These are phyloP conservation scores for Meteorus colon DNA, from an alignment of 2,888 invertebrate species.

Conservation along the genomic window DNA sequence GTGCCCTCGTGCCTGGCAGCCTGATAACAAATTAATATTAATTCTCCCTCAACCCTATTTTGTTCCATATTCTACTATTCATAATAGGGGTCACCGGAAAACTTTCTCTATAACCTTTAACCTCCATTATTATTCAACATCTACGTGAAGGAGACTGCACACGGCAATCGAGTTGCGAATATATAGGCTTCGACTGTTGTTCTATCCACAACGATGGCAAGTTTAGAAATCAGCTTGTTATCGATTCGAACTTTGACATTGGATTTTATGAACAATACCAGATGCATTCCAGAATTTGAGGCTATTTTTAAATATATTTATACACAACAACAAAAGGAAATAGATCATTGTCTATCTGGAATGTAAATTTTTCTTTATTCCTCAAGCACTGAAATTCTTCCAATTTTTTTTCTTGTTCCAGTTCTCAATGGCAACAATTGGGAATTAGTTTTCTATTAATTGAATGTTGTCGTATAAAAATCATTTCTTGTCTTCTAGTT, in stretches of 20 bases:
- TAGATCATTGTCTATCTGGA: too few relatives aligned
- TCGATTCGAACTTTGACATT: constrained; percentile 59
- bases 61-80: constrained; percentile 10
- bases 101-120: constrained; percentile 2
- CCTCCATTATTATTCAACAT: background rate
- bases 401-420: too few relatives aligned
- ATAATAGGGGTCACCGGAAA: background rate
- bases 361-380: too few relatives aligned
- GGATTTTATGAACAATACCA: constrained; percentile 42
- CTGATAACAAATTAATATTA: background rate
- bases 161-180: too few relatives aligned
- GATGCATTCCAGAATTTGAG: constrained; percentile 44
- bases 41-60: background rate
- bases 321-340: too few relatives aligned
- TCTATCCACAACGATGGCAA: constrained; percentile 40
- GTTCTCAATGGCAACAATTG: too few relatives aligned
- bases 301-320: background rate
- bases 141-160: too few relatives aligned
- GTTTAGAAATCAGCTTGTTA: constrained; percentile 53
- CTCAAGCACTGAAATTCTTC: too few relatives aligned
- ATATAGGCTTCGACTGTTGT: background rate
- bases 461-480: too few relatives aligned
- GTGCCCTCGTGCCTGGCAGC: background rate
- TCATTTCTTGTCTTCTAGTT: too few relatives aligned
- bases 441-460: too few relatives aligned